Conservation (phyloP, 2,797 vertebrate species). For the Myiothlypis chrysogaster region DNA sequence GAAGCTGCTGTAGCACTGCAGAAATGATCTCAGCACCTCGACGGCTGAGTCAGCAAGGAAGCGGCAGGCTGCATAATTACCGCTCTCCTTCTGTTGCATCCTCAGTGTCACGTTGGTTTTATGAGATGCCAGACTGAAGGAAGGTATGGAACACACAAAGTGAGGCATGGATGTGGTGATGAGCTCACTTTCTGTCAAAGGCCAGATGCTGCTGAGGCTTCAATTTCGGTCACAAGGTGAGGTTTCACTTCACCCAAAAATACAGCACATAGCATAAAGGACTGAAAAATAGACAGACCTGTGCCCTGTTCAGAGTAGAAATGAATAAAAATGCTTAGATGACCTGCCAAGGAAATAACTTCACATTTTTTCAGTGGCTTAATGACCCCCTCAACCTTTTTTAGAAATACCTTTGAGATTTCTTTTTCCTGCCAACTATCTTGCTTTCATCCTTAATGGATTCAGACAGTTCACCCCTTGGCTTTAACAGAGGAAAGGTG, state of each 20-base stretch:
- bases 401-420: constrained; percentile 15
- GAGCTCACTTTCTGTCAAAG: not conserved
- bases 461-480: not conserved
- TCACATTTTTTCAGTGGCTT: not conserved
- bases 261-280: not conserved
- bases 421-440: not conserved
- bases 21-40: not conserved
- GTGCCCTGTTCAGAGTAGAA: not conserved
- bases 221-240: not conserved
- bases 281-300: not conserved
- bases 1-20: not conserved
- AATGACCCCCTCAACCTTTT: not conserved
- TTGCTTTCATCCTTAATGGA: constrained; percentile 32
- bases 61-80: fast-evolving
- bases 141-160: not conserved
- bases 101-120: not conserved
- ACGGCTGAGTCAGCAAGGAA: constrained; percentile 21
- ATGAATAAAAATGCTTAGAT: not conserved
- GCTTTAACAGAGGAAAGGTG: not conserved
- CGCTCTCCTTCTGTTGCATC: not conserved
- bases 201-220: not conserved
- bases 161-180: not conserved
- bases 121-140: not conserved
- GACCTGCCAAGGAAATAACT: not conserved
- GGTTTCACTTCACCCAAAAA: not conserved